Conservation (phyloP, 2,113 vertebrate species). For the Eudorcas thomsonii region DNA sequence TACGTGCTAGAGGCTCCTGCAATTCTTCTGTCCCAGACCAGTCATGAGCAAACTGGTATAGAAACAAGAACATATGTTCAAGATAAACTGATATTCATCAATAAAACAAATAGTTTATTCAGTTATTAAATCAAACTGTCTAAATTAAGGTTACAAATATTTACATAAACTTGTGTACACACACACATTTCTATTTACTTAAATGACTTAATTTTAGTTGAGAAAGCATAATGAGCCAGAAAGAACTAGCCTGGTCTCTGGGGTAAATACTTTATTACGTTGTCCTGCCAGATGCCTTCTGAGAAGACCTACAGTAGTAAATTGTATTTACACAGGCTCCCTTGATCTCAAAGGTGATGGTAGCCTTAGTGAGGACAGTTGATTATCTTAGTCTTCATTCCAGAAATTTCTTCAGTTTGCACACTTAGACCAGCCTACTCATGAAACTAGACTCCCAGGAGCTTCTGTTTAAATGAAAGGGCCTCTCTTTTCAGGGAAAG, state of each 20-base stretch:
- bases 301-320: not conserved
- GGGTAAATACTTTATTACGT: not conserved
- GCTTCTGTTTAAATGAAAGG: not conserved
- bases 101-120: not conserved
- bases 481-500: not conserved
- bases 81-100: not conserved
- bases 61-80: not conserved
- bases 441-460: not conserved
- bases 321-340: not conserved
- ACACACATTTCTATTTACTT: not conserved
- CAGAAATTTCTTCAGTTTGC: not conserved
- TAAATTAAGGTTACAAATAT: not conserved
- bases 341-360: not conserved
- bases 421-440: not conserved
- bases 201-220: slow-evolving; percentile 29
- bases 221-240: not conserved
- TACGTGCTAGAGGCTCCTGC: not conserved
- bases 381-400: not conserved
- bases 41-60: not conserved
- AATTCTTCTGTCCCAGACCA: not conserved
- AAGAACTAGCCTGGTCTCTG: not conserved
- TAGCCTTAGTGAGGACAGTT: not conserved
- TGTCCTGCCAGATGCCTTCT: not conserved
- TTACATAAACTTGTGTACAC: not conserved
- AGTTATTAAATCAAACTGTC: not conserved